Evolutionary conservation across 2,113 vertebrate species (phyloP).

Genomic region (Opisthocomus hoazin): DNA sequence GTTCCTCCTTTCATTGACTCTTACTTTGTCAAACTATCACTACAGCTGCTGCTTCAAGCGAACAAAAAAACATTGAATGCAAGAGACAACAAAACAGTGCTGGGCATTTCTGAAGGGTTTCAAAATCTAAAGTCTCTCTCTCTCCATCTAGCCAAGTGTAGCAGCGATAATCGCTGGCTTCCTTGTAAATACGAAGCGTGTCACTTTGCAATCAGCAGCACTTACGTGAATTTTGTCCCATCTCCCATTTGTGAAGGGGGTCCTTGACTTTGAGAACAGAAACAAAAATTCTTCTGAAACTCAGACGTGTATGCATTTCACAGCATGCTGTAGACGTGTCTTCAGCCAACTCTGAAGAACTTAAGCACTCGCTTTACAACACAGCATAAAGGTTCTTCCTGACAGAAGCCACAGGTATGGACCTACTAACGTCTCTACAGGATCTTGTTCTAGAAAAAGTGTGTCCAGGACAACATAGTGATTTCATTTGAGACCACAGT

Average conservation of each 20-base stretch:
- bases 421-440: neutral
- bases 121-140: neutral
- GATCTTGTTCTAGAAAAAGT: neutral
- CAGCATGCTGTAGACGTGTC: rapidly evolving
- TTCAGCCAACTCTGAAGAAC: neutral
- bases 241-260: neutral
- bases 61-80: neutral
- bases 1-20: neutral
- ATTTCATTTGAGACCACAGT: neutral
- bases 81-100: neutral
- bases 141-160: neutral
- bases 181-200: too few relatives aligned
- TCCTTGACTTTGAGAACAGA: neutral
- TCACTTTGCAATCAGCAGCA: neutral
- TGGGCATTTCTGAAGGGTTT: neutral
- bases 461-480: neutral
- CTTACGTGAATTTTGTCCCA: neutral
- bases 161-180: neutral
- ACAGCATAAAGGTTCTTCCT: neutral
- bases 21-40: neutral
- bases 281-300: neutral
- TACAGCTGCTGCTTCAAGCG: neutral
- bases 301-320: neutral
- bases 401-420: neutral
- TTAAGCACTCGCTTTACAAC: neutral